Evolutionary conservation across 2,113 vertebrate genomes (phyloP).

Genomic region (Thermophis baileyi): DNA sequence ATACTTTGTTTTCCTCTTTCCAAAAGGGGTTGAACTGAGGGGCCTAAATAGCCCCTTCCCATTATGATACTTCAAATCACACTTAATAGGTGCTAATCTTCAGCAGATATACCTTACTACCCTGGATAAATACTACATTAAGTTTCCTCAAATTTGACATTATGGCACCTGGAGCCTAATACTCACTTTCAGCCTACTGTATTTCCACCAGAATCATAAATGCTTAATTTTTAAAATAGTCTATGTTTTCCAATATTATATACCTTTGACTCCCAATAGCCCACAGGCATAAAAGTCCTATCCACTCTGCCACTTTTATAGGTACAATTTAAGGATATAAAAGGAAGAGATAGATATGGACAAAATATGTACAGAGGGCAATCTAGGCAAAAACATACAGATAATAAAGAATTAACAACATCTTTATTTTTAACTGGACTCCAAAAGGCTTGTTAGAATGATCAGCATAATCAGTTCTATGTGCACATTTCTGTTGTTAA

Average conservation of each 20-base stretch:
- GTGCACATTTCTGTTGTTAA: not conserved
- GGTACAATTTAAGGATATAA: not conserved
- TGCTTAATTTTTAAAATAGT: not conserved
- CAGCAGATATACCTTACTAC: not conserved
- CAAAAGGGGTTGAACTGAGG: not conserved
- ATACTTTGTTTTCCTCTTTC: not conserved
- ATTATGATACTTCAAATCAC: not conserved
- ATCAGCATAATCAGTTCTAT: not conserved
- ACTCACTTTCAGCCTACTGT: not conserved
- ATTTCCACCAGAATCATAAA: not conserved
- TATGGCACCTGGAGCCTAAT: not conserved
- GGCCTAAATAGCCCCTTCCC: not conserved
- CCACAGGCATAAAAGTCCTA: not conserved
- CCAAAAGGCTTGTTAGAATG: not conserved
- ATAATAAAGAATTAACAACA: not conserved
- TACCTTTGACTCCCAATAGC: not conserved
- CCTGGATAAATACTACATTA: not conserved
- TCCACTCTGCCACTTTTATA: not conserved
- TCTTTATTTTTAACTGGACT: not conserved
- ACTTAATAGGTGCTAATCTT: not conserved
- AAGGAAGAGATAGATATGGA: not conserved
- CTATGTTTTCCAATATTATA: not conserved
- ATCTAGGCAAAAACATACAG: not conserved
- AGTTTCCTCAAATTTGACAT: not conserved
- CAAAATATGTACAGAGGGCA: not conserved